These are phyloP conservation scores for Montipora sp. DNA, from an alignment of 64 coral and sea anemone species.

Conservation along the genomic window DNA sequence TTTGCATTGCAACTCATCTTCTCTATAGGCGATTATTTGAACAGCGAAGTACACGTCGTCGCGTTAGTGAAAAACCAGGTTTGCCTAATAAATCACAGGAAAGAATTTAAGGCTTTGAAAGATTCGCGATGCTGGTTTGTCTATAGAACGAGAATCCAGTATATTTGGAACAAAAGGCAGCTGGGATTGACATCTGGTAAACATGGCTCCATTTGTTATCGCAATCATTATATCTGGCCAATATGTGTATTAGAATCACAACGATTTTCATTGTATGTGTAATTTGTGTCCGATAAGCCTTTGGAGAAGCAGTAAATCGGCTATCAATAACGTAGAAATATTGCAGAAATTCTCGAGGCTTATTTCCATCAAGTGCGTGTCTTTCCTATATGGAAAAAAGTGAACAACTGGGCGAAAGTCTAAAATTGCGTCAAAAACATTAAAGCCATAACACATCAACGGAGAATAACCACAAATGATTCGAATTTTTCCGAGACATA, in stretches of 20 bases:
- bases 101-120: background rate
- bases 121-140: constrained; percentile 10
- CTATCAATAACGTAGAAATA: background rate
- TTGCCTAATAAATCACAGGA: background rate
- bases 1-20: constrained; percentile 50
- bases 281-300: constrained; percentile 59
- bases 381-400: background rate
- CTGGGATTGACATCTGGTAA: constrained; percentile 83
- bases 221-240: constrained; percentile 70
- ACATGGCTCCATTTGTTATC: constrained; percentile 87
- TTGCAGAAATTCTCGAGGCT: background rate
- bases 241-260: constrained; percentile 71
- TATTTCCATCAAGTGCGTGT: background rate
- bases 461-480: background rate
- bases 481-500: background rate
- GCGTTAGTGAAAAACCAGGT: background rate
- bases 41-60: background rate
- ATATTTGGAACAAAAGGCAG: constrained; percentile 55
- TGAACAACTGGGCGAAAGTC: background rate
- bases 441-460: background rate
- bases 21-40: constrained; percentile 33
- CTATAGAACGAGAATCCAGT: constrained; percentile 39
- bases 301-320: constrained; percentile 1
- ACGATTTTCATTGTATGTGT: constrained; percentile 51
- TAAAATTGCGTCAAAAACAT: background rate